Conservation (phyloP, 2,797 vertebrate species). For the Parauchenoglanis punctatus region DNA sequence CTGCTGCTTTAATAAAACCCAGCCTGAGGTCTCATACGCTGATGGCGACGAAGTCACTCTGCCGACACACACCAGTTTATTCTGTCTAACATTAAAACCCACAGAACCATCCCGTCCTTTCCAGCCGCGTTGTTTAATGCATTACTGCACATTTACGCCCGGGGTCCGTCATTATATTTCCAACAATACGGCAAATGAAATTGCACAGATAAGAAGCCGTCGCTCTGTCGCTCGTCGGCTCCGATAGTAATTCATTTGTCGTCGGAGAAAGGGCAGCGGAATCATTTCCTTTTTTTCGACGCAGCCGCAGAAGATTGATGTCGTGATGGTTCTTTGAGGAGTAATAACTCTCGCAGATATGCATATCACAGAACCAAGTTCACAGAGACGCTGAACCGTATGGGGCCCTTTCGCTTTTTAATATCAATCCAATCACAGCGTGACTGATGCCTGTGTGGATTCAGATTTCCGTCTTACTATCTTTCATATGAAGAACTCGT, state of each 20-base stretch:
- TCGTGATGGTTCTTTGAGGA: slow-evolving; percentile 37
- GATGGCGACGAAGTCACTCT: slow-evolving; percentile 58
- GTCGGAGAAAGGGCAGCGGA: slow-evolving; percentile 45
- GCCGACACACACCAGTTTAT: slow-evolving; percentile 69
- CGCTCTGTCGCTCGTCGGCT: slow-evolving; percentile 48
- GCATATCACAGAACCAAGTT: slow-evolving; percentile 1
- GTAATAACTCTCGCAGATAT: slow-evolving; percentile 41
- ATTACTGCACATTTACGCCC: slow-evolving; percentile 64
- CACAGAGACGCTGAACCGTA: slow-evolving; percentile 2
- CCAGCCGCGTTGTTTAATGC: slow-evolving; percentile 75
- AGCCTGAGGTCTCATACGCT: slow-evolving; percentile 38
- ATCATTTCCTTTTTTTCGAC: slow-evolving; percentile 48
- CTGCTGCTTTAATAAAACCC: slow-evolving; percentile 61
- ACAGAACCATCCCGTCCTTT: slow-evolving; percentile 72
- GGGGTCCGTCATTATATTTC: slow-evolving; percentile 69
- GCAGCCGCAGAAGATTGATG: slow-evolving; percentile 33
- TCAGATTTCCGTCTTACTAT: slow-evolving; percentile 8
- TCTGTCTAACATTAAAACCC: slow-evolving; percentile 78
- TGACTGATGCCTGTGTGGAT: slow-evolving; percentile 20
- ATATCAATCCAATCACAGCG: slow-evolving; percentile 39
- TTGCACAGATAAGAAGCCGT: slow-evolving; percentile 71
- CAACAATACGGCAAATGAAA: slow-evolving; percentile 73
- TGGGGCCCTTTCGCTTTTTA: slow-evolving; percentile 19
- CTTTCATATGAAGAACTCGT: neutral
- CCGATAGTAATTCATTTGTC: slow-evolving; percentile 27